Conservation (phyloP, 2,888 invertebrate genomes). For the Hypsopygia costalis region DNA sequence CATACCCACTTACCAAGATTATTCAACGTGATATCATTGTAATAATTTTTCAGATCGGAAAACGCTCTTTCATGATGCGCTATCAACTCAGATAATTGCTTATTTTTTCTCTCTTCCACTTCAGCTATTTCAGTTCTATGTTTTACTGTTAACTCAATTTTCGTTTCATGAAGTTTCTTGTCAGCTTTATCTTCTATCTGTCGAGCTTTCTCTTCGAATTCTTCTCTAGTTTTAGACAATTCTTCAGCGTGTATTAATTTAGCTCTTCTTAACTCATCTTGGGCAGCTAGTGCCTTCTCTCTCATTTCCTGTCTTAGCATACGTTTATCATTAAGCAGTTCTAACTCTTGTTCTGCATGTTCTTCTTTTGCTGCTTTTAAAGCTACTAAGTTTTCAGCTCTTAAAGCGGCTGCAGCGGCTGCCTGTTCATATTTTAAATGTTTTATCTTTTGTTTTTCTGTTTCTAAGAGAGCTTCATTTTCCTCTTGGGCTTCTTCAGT, state of each 20-base stretch:
- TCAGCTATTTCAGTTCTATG: conserved; percentile 92
- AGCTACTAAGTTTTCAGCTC: conserved; percentile 91
- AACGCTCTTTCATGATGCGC: conserved; percentile 92
- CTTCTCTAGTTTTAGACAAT: conserved; percentile 80
- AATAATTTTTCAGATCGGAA: conserved; percentile 95
- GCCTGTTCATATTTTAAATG: conserved; percentile 96
- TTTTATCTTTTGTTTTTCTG: conserved; percentile 95
- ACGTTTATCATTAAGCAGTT: conserved; percentile 87
- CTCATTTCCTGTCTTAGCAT: conserved; percentile 83
- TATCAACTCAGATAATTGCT: conserved; percentile 90
- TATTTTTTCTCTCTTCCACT: conserved; percentile 95
- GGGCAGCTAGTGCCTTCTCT: conserved; percentile 85
- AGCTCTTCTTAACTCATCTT: conserved; percentile 86
- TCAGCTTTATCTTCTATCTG: conserved; percentile 83
- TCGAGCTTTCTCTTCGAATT: conserved; percentile 69
- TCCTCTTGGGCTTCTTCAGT: conserved; percentile 93
- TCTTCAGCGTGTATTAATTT: conserved; percentile 89
- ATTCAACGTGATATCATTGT: conserved; percentile 96
- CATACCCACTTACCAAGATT: conserved; percentile 84
- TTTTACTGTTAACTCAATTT: conserved; percentile 85
- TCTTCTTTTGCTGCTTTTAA: conserved; percentile 92
- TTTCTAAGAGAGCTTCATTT: conserved; percentile 92
- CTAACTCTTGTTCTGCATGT: conserved; percentile 87
- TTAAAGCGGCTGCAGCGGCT: conserved; percentile 89
- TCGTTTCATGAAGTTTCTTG: conserved; percentile 85